Conservation (phyloP, 1,140 invertebrate genomes). For the Drosophila tani region DNA sequence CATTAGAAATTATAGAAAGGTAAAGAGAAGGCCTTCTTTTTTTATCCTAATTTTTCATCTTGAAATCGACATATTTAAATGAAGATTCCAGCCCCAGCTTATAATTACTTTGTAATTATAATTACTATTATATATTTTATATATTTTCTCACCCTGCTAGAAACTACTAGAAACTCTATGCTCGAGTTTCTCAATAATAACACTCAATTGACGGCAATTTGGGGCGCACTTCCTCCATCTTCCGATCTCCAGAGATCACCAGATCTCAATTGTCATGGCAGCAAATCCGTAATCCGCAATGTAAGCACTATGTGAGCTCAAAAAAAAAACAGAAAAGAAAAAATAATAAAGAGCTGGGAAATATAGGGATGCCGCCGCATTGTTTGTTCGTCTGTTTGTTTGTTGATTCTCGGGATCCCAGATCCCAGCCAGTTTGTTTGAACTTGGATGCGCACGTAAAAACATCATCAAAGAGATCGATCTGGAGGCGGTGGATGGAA, state of each 20-base stretch:
- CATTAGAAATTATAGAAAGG: too few species aligned
- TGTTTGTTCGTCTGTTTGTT: slow-evolving; percentile 47
- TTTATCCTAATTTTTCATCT: too few species aligned
- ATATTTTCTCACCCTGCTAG: neutral
- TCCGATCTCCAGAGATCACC: neutral
- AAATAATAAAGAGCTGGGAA: neutral
- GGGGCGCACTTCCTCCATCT: slow-evolving; percentile 45
- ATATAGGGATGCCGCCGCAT: slow-evolving; percentile 1
- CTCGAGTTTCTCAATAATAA: neutral
- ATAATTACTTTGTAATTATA: neutral
- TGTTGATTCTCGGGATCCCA: slow-evolving; percentile 57
- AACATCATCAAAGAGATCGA: slow-evolving; percentile 72
- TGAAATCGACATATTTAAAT: neutral
- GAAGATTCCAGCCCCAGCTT: too few species aligned
- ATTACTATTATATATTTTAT: neutral
- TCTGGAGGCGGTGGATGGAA: slow-evolving; percentile 1
- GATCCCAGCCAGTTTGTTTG: slow-evolving; percentile 46
- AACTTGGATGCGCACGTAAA: slow-evolving; percentile 54
- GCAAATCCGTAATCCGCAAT: slow-evolving; percentile 32
- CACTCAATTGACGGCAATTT: slow-evolving; percentile 48
- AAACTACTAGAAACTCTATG: too few species aligned
- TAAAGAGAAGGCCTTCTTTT: too few species aligned
- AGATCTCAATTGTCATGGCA: slow-evolving; percentile 6
- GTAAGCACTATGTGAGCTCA: slow-evolving; percentile 14
- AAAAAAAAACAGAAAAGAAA: neutral